Conservation (phyloP, 2,113 vertebrate genomes). For the Sardina pilchardus region DNA sequence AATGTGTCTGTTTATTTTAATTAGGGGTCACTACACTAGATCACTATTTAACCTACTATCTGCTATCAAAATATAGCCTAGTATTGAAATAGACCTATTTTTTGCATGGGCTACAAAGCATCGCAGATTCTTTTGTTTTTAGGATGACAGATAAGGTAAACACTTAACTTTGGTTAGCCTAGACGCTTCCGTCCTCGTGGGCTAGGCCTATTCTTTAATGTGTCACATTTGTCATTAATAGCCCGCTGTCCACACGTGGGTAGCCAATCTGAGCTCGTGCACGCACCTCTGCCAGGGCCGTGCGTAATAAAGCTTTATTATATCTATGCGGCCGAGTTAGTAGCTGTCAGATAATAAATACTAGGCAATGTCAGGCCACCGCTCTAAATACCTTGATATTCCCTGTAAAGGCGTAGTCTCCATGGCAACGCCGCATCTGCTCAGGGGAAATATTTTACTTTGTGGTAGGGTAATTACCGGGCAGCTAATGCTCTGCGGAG, state of each 20-base stretch:
- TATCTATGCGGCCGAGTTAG: too few relatives aligned
- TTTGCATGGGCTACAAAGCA: neutral
- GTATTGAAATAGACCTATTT: too few relatives aligned
- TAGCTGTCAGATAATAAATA: neutral
- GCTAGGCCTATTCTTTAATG: neutral
- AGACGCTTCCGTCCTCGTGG: too few relatives aligned
- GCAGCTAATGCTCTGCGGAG: slow-evolving; percentile 48
- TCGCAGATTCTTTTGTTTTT: neutral
- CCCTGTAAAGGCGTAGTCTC: slow-evolving; percentile 59
- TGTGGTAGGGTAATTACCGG: slow-evolving; percentile 61
- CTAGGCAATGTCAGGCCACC: slow-evolving; percentile 44
- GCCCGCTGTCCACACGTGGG: neutral
- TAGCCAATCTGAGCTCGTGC: neutral
- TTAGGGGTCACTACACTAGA: neutral
- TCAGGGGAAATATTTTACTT: neutral
- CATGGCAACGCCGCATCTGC: slow-evolving; percentile 64
- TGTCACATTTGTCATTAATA: neutral
- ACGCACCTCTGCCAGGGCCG: neutral
- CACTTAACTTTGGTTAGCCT: too few relatives aligned
- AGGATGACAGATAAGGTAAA: too few relatives aligned
- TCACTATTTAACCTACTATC: too few relatives aligned
- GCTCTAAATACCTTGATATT: slow-evolving; percentile 61
- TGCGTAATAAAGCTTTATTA: too few relatives aligned
- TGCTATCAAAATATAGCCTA: too few relatives aligned
- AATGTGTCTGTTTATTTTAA: too few relatives aligned